Conservation (phyloP, 1,140 invertebrate genomes). For the Uloborus diversus region DNA sequence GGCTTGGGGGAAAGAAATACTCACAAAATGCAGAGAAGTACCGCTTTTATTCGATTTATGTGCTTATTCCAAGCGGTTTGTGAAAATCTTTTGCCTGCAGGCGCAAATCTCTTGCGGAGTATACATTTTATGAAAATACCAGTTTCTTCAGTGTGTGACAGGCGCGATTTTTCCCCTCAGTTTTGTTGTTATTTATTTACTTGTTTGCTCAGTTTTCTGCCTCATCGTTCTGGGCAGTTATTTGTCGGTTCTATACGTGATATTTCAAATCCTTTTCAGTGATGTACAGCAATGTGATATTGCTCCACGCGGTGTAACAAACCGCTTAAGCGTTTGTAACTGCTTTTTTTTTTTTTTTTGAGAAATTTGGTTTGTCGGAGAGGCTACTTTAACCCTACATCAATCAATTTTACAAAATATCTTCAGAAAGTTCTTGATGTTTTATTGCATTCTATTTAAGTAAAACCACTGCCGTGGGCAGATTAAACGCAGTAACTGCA, state of each 20-base stretch:
- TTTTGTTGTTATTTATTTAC: too few relatives aligned
- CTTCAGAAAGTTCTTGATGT: too few relatives aligned
- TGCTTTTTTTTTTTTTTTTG: not conserved
- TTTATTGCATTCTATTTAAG: too few relatives aligned
- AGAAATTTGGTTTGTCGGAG: not conserved
- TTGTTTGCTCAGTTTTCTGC: not conserved
- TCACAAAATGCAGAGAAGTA: slow-evolving; percentile 48
- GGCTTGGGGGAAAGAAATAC: slow-evolving; percentile 8
- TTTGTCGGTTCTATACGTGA: not conserved
- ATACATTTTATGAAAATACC: slow-evolving; percentile 54
- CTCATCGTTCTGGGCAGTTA: not conserved
- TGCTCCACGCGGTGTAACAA: not conserved
- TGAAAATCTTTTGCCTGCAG: slow-evolving; percentile 48
- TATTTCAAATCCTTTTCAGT: not conserved
- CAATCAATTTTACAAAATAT: too few relatives aligned
- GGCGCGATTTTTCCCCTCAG: not conserved
- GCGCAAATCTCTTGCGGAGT: slow-evolving; percentile 44
- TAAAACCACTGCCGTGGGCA: too few relatives aligned
- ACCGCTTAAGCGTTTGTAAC: not conserved
- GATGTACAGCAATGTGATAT: not conserved
- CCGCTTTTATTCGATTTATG: slow-evolving; percentile 53
- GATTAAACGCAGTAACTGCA: too few relatives aligned
- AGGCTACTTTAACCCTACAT: not conserved
- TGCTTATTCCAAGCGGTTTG: slow-evolving; percentile 48
- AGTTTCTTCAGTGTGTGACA: not conserved